Conservation (phyloP, 1,140 invertebrate genomes). For the Drosophila equinoxialis region DNA sequence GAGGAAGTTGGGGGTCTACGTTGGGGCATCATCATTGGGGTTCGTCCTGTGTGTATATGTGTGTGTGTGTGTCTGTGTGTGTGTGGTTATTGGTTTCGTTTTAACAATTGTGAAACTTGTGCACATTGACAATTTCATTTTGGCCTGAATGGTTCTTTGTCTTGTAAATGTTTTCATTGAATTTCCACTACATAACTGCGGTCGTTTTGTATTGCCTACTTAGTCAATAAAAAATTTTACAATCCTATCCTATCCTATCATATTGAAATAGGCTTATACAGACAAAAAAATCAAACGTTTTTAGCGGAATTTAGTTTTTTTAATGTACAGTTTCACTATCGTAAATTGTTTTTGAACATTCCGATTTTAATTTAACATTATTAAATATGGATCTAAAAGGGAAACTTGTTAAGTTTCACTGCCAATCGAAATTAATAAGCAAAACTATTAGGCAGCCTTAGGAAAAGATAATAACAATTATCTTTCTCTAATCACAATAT, state of each 20-base stretch:
- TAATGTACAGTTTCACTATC: too few species aligned
- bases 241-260: background rate
- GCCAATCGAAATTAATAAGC: background rate
- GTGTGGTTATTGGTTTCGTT: conserved; percentile 8
- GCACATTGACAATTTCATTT: conserved; percentile 10
- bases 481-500: conserved; percentile 43
- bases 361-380: too few species aligned
- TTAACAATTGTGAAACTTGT: conserved; percentile 14
- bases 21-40: background rate
- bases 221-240: background rate
- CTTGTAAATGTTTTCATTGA: conserved; percentile 29
- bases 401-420: background rate
- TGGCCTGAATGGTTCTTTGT: conserved; percentile 1
- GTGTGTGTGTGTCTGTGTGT: background rate
- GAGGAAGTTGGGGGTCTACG: conserved; percentile 5
- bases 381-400: too few species aligned
- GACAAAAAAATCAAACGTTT: too few species aligned
- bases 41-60: background rate
- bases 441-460: background rate
- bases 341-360: too few species aligned
- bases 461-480: conserved; percentile 38
- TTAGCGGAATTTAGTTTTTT: too few species aligned
- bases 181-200: conserved; percentile 24
- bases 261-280: too few species aligned
- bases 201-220: background rate